These are phyloP conservation scores for Tholera decimalis DNA, from an alignment of 2,888 invertebrate genomes.

Conservation along the genomic window DNA sequence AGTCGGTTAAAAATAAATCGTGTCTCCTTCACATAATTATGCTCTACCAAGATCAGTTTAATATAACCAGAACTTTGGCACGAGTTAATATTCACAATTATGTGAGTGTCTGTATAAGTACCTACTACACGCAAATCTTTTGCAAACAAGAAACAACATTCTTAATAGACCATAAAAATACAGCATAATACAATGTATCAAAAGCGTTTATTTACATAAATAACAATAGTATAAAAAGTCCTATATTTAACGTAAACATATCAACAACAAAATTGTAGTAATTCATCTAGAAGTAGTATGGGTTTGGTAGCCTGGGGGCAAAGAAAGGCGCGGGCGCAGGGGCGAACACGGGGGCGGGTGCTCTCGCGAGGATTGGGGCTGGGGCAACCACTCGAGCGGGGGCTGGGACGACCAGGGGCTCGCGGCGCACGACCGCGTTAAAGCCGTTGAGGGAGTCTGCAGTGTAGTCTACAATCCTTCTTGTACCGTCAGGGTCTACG, in stretches of 20 bases:
- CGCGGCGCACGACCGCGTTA: conserved; percentile 91
- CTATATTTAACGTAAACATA: conserved; percentile 76
- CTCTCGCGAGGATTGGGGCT: conserved; percentile 69
- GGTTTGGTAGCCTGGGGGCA: conserved; percentile 81
- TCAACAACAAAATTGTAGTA: conserved; percentile 88
- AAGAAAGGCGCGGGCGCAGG: conserved; percentile 68
- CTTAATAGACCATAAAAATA: not conserved
- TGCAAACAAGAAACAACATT: not conserved
- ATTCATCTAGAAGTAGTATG: conserved; percentile 87
- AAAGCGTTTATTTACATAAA: conserved; percentile 84
- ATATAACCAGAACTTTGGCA: not conserved
- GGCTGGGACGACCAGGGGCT: conserved; percentile 81
- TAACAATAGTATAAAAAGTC: conserved; percentile 83
- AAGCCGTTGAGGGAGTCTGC: conserved; percentile 91
- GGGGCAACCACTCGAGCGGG: conserved; percentile 75
- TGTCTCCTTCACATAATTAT: no score
- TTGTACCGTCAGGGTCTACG: conserved; percentile 91
- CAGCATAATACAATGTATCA: conserved; percentile 54
- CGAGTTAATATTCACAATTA: not conserved
- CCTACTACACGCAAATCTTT: not conserved
- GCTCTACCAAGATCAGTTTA: no score
- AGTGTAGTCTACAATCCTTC: conserved; percentile 90
- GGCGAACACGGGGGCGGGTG: conserved; percentile 70
- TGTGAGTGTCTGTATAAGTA: no score
- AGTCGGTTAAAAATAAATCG: no score